Conservation (phyloP, 2,888 invertebrate species). For the Lasioglossum figueresi region DNA sequence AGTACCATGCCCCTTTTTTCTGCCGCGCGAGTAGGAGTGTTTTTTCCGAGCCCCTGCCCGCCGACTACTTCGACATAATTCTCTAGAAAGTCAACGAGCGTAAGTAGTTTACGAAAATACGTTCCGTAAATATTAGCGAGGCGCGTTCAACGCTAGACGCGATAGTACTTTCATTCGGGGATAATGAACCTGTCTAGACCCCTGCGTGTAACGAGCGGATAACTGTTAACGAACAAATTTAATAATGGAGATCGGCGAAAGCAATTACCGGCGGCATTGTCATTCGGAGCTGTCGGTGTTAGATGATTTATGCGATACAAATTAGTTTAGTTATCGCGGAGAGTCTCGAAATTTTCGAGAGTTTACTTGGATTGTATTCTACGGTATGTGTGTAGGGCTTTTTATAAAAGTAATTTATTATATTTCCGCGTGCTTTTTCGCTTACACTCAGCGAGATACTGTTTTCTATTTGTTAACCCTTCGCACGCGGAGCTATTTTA, state of each 20-base stretch:
- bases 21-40: conserved; percentile 43
- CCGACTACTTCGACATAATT: conserved; percentile 47
- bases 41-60: conserved; percentile 23
- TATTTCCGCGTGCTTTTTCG: too few relatives aligned
- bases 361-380: too few relatives aligned
- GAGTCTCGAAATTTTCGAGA: not conserved
- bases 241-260: not conserved
- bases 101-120: conserved; percentile 52
- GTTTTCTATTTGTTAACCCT: too few relatives aligned
- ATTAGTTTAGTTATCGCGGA: not conserved
- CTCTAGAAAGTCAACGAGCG: conserved; percentile 43
- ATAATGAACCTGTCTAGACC: not conserved
- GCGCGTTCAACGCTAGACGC: conserved; percentile 15
- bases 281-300: not conserved
- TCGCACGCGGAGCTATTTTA: too few relatives aligned
- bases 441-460: too few relatives aligned
- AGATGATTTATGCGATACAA: not conserved
- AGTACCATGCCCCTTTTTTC: conserved; percentile 37
- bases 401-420: too few relatives aligned
- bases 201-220: not conserved
- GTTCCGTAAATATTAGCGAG: conserved; percentile 45
- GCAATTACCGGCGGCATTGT: not conserved
- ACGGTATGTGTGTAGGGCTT: too few relatives aligned
- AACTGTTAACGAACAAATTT: conserved; percentile 5
- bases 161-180: conserved; percentile 12